These are phyloP conservation scores for Cephalopachus bancanus DNA, from an alignment of 2,797 vertebrate species.

Conservation along the genomic window DNA sequence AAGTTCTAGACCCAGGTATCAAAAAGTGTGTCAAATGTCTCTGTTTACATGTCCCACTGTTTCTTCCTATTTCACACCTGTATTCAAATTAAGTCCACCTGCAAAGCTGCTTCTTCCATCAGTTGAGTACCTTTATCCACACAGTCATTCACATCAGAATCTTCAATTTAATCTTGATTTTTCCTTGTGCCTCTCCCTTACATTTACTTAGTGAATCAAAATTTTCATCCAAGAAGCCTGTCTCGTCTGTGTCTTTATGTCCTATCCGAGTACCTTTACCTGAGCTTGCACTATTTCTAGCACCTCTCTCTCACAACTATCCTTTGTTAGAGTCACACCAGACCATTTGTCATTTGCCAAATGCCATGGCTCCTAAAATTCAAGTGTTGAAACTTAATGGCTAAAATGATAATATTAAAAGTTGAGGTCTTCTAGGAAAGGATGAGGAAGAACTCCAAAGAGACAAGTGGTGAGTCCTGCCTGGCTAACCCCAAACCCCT, in stretches of 20 bases:
- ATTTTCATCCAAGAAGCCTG: not conserved
- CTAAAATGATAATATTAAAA: not conserved
- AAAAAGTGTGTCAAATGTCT: not conserved
- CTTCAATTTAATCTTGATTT: not conserved
- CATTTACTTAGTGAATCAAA: not conserved
- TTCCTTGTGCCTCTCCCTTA: not conserved
- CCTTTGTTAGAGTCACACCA: not conserved
- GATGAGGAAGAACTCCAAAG: no score
- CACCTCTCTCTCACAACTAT: not conserved
- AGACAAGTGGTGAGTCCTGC: no score
- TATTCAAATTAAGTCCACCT: not conserved
- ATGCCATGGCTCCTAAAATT: not conserved
- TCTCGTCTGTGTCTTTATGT: not conserved
- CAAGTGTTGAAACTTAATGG: not conserved
- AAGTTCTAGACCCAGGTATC: not conserved
- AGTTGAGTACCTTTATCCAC: accelerated
- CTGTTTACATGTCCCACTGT: not conserved
- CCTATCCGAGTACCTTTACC: not conserved
- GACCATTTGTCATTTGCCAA: not conserved
- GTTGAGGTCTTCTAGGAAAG: no score
- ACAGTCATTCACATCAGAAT: not conserved
- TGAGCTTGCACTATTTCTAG: not conserved
- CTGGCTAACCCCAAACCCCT: no score
- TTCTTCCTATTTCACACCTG: not conserved
- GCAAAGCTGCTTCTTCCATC: not conserved